Percentiles rank a stretch among this genome's conserved stretches.
These are phyloP conservation scores for Gymnoscopelus microlampas DNA, from an alignment of 2,797 vertebrate species.

Conservation along the genomic window DNA sequence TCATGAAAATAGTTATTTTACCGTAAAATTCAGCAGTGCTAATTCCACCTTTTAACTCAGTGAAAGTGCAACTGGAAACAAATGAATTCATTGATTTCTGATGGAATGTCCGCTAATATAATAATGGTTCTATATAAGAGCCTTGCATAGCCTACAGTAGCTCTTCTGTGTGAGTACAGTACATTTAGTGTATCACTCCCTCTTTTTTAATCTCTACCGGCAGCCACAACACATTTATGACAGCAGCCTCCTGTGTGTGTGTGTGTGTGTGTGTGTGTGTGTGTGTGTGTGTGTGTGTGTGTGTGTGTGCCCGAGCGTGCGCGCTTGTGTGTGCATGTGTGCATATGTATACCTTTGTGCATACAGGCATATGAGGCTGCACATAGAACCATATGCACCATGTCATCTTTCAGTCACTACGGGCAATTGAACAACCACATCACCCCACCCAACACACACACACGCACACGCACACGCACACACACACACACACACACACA, in stretches of 20 bases:
- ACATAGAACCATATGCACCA: neutral
- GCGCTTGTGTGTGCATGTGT: constrained; percentile 7
- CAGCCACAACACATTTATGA: constrained; percentile 3
- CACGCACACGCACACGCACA: neutral
- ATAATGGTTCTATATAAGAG: too few species aligned
- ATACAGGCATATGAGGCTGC: neutral
- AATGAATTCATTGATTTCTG: too few species aligned
- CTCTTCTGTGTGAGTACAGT: constrained; percentile 6
- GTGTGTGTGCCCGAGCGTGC: constrained; percentile 10
- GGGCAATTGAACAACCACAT: neutral
- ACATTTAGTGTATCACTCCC: neutral
- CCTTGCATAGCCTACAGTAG: constrained; percentile 2
- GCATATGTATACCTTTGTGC: constrained; percentile 26
- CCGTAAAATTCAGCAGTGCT: too few species aligned
- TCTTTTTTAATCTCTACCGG: constrained; percentile 18
- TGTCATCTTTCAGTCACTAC: neutral
- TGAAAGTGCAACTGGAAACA: too few species aligned
- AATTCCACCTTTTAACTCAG: too few species aligned
- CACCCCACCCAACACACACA: neutral
- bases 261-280: constrained; percentile 9
- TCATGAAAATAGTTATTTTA: too few species aligned
- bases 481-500: neutral
- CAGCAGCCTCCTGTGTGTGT: neutral
- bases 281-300: constrained; percentile 16
- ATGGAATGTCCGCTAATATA: too few species aligned